Base-by-base conservation (phyloP, 2,888 invertebrate genomes). In the Nemotelus nigrinus region DNA sequence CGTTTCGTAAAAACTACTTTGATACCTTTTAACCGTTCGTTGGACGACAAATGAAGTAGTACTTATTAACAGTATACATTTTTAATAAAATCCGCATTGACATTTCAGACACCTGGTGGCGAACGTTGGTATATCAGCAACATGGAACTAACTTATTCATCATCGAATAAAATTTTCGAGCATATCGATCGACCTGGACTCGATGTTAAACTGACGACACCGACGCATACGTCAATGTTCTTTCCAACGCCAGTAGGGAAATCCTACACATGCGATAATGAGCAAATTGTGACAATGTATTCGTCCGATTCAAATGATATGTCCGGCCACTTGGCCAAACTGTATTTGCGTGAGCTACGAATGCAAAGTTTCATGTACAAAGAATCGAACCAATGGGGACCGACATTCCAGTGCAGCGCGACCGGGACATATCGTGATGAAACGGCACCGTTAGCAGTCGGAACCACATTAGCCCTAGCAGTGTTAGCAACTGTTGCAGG, bases 351-450 rank as follows among this genome's bases (percentile, higher is more conserved):
- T 44, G 91, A 92, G 81, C 88, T 95, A 88, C 92, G 93, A 78
- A 90, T 96, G 78, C 96, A 96, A 84, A 94, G 96, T 44, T 96
- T 96, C 87, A 96, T 96, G 91, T 94, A 94, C 87, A 94, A 94
- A 85, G 93, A 92, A 64, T 92, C 92, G 60, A 90, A 90, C 0
- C 90, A 89, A 80, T 91, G 87, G 87, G 87, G 87, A 4, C 87
- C 87, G 65, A 82, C 87, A 7, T 87, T 86, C 76, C 85, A 87
- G 78, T 87, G 87, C 82, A 86, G 86, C 78, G 87, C 85, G 86
- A 91, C 84, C 89, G 87, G 87, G 2, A 86, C 86, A n/a, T 87
- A 87, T 82, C 90, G 94, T 8, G 94, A 95, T 82, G 96, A 96
- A 85, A 92, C 96, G 0, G 96, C 96, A 0, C 95, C 95, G 0